Evolutionary conservation across 2,888 invertebrate species (phyloP).

Genomic region (Keiferia lycopersicella): DNA sequence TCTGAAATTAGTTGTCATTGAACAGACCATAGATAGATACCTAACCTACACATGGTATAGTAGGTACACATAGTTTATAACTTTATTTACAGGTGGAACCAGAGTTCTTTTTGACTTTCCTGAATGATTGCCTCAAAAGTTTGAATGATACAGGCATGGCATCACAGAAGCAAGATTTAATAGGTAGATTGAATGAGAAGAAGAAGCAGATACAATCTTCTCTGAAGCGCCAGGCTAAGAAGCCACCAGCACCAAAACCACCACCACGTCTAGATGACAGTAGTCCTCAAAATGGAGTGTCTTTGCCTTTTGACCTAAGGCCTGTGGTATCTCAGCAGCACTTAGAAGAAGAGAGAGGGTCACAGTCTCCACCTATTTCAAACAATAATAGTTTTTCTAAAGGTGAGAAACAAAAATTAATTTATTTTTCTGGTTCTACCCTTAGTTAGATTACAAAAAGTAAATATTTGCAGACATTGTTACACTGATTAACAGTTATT

Average conservation of each 20-base stretch:
- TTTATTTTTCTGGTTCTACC: no score
- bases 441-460: no score
- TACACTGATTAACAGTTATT: no score
- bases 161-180: conserved; percentile 83
- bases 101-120: conserved; percentile 86
- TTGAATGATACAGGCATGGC: conserved; percentile 70
- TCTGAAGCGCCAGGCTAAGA: conserved; percentile 62
- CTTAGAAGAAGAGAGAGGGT: conserved; percentile 64
- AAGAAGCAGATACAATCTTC: conserved; percentile 80
- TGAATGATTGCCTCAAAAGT: conserved; percentile 85
- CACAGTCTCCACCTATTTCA: conserved; percentile 58
- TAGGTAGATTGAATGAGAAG: conserved; percentile 84
- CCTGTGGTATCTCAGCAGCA: conserved; percentile 75
- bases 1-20: background rate
- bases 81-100: conserved; percentile 82
- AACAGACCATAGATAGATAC: background rate
- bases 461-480: no score
- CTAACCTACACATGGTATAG: no score
- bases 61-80: no score
- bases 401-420: conserved; percentile 45
- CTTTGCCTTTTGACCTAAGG: conserved; percentile 71
- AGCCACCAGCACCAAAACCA: conserved; percentile 69
- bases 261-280: conserved; percentile 68
- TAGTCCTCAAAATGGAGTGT: conserved; percentile 73
- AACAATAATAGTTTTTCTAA: conserved; percentile 46